Conservation (phyloP, 2,797 vertebrate genomes). For the Notolepis coatsorum region DNA sequence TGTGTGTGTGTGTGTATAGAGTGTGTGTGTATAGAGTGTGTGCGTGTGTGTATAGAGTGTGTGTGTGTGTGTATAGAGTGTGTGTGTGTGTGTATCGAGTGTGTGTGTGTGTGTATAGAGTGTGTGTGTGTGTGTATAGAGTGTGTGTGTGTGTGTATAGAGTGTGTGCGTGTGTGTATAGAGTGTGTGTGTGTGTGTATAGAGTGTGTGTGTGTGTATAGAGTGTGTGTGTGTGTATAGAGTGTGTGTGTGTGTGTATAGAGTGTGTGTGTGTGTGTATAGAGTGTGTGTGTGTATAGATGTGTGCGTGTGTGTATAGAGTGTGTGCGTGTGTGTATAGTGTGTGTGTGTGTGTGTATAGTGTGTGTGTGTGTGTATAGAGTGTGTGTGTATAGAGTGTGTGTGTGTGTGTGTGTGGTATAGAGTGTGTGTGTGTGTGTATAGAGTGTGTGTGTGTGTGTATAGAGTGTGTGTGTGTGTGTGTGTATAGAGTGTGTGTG, state of each 20-base stretch:
- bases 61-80: too few species aligned
- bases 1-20: conserved; percentile 2
- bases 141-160: neutral
- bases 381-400: conserved; percentile 12
- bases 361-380: neutral
- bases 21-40: too few species aligned
- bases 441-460: conserved; percentile 4
- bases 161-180: conserved; percentile 5
- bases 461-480: conserved; percentile 11
- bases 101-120: conserved; percentile 31
- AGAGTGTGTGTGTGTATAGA: neutral
- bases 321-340: conserved; percentile 3
- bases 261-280: conserved; percentile 26
- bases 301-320: neutral
- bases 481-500: conserved; percentile 26
- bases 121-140: neutral
- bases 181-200: conserved; percentile 32
- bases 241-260: neutral
- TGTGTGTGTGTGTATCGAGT: neutral
- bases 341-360: conserved; percentile 31
- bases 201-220: conserved; percentile 1
- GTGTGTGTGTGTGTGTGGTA: neutral
- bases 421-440: neutral
- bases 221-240: too few species aligned
- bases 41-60: conserved; percentile 29